A percentile compares a stretch with the other conserved stretches of the same genome.
Evolutionary conservation across 2,888 invertebrate genomes (phyloP).

Genomic region (Drosophila borborema): DNA sequence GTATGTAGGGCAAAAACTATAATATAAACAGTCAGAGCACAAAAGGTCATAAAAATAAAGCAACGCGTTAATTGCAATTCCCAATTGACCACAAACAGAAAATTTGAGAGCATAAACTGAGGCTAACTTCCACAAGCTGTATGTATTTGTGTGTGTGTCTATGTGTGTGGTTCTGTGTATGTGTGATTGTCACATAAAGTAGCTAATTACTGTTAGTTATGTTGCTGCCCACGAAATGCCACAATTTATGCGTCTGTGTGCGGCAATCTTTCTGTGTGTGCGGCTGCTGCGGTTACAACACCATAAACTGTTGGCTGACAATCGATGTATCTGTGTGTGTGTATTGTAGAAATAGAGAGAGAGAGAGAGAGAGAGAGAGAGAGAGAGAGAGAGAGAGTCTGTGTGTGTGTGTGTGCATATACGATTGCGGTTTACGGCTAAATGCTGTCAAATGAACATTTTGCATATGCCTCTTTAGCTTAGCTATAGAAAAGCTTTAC

Average conservation of each 20-base stretch:
- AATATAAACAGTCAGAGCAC: constrained; percentile 22
- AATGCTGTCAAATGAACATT: constrained; percentile 57
- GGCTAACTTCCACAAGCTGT: constrained; percentile 18
- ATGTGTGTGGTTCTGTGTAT: constrained; percentile 23
- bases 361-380: no score
- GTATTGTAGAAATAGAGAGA: not conserved
- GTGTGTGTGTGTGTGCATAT: constrained; percentile 14
- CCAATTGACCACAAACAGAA: constrained; percentile 71
- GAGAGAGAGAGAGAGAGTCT: not conserved
- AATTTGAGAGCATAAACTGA: constrained; percentile 63
- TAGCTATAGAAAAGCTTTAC: not conserved
- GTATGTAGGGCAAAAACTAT: constrained; percentile 31
- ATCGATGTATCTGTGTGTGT: constrained; percentile 5
- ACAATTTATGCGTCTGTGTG: constrained; percentile 63
- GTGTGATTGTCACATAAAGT: constrained; percentile 69
- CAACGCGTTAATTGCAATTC: constrained; percentile 77
- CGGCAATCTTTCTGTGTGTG: constrained; percentile 35
- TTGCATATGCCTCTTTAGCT: constrained; percentile 31
- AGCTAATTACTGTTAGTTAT: constrained; percentile 80
- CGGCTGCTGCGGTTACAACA: constrained; percentile 46
- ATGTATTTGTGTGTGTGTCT: constrained; percentile 10
- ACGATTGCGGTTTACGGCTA: constrained; percentile 28
- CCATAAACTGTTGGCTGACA: constrained; percentile 47
- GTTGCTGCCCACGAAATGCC: constrained; percentile 71
- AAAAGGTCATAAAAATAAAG: constrained; percentile 67